A percentile compares a stretch with the other conserved stretches of the same genome.
These are phyloP conservation scores for Rotaria socialis DNA, from an alignment of 2,888 invertebrate species.

Conservation along the genomic window DNA sequence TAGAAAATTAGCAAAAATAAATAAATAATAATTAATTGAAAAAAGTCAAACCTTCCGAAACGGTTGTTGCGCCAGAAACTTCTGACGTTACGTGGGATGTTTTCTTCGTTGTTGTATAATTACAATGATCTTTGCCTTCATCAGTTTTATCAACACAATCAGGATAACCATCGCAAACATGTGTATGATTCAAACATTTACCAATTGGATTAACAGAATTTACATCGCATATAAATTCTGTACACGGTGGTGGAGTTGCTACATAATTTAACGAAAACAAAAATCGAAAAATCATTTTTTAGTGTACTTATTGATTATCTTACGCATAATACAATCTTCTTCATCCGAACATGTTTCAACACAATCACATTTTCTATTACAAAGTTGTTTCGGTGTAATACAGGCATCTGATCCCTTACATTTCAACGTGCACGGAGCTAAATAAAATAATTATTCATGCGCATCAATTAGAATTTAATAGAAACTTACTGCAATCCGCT, in stretches of 20 bases:
- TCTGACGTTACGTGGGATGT: background rate
- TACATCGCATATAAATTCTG: background rate
- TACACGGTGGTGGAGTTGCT: background rate
- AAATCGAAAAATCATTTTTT: background rate
- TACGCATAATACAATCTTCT: too few relatives aligned
- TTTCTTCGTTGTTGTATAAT: slow-evolving; percentile 3
- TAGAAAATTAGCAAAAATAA: background rate
- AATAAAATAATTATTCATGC: too few relatives aligned
- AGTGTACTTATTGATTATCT: too few relatives aligned
- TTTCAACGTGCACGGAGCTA: too few relatives aligned
- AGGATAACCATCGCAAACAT: slow-evolving; percentile 9
- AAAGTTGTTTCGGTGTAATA: too few relatives aligned
- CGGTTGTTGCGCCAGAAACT: background rate
- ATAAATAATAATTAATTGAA: too few relatives aligned
- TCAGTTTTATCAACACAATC: slow-evolving; percentile 37
- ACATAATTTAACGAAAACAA: background rate
- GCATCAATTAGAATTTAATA: too few relatives aligned
- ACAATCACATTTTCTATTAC: background rate
- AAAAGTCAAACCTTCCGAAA: slow-evolving; percentile 47
- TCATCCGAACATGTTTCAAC: background rate
- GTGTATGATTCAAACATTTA: background rate
- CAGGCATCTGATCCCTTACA: too few relatives aligned
- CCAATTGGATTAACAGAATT: background rate
- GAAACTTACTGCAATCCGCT: too few relatives aligned
- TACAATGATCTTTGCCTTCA: background rate